A percentile compares a stretch with the other conserved stretches of the same genome.
phyloP scores from a whole-genome alignment of 2,888 invertebrate species.

The Phorcus lineatus region DNA sequence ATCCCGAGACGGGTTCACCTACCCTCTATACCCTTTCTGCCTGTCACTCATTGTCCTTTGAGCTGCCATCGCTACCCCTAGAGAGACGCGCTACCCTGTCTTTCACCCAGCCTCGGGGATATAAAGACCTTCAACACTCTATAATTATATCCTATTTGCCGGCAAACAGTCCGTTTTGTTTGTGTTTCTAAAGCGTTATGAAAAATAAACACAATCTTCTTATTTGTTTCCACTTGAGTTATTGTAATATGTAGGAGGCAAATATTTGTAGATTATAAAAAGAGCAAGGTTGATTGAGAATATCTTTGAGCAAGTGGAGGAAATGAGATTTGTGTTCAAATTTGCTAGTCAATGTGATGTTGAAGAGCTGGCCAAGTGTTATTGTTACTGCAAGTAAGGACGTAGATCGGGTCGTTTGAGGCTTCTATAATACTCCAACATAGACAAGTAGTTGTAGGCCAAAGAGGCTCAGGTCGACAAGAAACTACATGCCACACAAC shows the following conservation, averaged over 20 bases:
- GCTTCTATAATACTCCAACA: background rate
- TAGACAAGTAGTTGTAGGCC: background rate
- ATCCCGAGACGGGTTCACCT: too few species aligned
- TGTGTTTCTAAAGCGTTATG: slow-evolving; percentile 20
- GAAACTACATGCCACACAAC: slow-evolving; percentile 14
- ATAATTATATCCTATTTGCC: slow-evolving; percentile 20
- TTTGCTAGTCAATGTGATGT: background rate
- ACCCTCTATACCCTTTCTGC: background rate
- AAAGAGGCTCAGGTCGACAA: background rate
- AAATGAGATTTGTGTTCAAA: slow-evolving; percentile 13
- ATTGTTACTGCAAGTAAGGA: background rate
- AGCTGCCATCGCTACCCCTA: slow-evolving; percentile 1
- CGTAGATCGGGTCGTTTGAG: background rate
- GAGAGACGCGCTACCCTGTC: background rate
- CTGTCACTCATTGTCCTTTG: slow-evolving; percentile 3
- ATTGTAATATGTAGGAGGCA: slow-evolving; percentile 14
- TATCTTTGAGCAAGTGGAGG: slow-evolving; percentile 4
- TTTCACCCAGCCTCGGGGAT: background rate
- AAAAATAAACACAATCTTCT: slow-evolving; percentile 17
- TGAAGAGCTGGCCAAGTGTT: background rate
- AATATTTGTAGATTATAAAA: slow-evolving; percentile 20
- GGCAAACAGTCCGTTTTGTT: slow-evolving; percentile 16
- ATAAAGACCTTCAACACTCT: slow-evolving; percentile 9
- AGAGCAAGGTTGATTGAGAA: slow-evolving; percentile 6
- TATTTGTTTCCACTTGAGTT: slow-evolving; percentile 23